phyloP scores from a whole-genome alignment of 2,113 vertebrate genomes.

The Platichthys stellatus region DNA sequence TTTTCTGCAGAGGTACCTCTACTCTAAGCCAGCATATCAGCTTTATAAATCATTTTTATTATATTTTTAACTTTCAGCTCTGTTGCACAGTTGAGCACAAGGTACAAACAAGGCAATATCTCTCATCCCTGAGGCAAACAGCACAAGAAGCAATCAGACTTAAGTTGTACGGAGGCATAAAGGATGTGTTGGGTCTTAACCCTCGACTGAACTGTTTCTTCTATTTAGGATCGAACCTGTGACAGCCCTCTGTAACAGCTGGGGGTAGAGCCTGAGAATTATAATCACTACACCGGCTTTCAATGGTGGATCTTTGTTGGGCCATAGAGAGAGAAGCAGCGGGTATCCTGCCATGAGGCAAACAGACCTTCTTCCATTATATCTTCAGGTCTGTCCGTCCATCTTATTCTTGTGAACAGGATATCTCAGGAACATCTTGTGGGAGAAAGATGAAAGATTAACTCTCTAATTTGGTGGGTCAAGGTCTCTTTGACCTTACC shows the following conservation, averaged over 20 bases:
- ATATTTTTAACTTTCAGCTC: background rate
- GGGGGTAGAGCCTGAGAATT: background rate
- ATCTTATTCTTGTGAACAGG: no score
- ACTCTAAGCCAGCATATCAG: background rate
- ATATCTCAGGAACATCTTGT: no score
- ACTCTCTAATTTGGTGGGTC: no score
- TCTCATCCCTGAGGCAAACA: background rate
- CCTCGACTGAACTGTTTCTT: background rate
- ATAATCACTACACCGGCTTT: no score
- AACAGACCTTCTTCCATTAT: constrained; percentile 2
- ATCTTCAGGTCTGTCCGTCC: no score
- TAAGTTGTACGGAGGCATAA: background rate
- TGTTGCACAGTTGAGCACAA: background rate
- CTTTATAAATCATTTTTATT: background rate
- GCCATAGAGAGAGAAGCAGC: constrained; percentile 5
- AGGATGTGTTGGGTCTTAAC: background rate
- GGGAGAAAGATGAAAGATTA: no score
- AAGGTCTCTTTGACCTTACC: no score
- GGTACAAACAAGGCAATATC: background rate
- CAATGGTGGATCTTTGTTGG: no score
- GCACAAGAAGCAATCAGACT: background rate
- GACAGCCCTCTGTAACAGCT: background rate
- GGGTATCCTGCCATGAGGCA: constrained; percentile 22
- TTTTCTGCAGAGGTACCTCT: background rate
- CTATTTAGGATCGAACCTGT: background rate